Evolutionary conservation across 1,140 invertebrate genomes (phyloP).

Genomic region (Marisa cornuarietis): DNA sequence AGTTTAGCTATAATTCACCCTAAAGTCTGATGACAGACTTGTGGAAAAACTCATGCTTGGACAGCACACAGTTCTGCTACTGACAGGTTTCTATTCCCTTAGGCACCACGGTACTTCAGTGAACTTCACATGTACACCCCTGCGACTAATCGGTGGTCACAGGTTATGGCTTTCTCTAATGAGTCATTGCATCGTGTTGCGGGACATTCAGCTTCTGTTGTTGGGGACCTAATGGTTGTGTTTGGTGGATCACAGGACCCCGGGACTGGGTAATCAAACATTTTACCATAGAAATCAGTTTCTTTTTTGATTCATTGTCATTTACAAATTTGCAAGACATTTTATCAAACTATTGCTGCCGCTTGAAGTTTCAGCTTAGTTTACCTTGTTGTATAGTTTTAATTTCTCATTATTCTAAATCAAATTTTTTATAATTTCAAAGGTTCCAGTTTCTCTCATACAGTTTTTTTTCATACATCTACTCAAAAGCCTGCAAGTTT

Average conservation of each 20-base stretch:
- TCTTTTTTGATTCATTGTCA: not conserved
- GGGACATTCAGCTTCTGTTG: slow-evolving; percentile 87
- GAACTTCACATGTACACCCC: slow-evolving; percentile 93
- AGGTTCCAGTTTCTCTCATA: too few species aligned
- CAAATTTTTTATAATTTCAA: too few species aligned
- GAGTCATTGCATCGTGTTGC: slow-evolving; percentile 79
- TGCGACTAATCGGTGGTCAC: slow-evolving; percentile 83
- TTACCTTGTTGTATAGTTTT: not conserved
- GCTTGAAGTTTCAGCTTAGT: not conserved
- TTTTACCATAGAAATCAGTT: not conserved
- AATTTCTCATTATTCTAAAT: too few species aligned
- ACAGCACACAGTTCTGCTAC: not conserved
- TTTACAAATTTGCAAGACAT: not conserved
- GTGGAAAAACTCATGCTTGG: too few species aligned
- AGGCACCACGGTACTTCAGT: slow-evolving; percentile 79
- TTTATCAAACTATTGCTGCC: not conserved
- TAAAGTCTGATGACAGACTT: too few species aligned
- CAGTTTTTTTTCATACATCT: too few species aligned
- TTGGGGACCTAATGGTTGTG: slow-evolving; percentile 85
- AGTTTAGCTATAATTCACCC: too few species aligned
- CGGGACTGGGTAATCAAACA: slow-evolving; percentile 47
- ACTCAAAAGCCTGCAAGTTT: too few species aligned
- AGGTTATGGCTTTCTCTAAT: slow-evolving; percentile 74
- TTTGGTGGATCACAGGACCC: slow-evolving; percentile 75
- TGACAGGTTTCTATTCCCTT: slow-evolving; percentile 20